Evolutionary conservation across 2,113 vertebrate species (phyloP).

Genomic region (Paracyprichromis sp.): DNA sequence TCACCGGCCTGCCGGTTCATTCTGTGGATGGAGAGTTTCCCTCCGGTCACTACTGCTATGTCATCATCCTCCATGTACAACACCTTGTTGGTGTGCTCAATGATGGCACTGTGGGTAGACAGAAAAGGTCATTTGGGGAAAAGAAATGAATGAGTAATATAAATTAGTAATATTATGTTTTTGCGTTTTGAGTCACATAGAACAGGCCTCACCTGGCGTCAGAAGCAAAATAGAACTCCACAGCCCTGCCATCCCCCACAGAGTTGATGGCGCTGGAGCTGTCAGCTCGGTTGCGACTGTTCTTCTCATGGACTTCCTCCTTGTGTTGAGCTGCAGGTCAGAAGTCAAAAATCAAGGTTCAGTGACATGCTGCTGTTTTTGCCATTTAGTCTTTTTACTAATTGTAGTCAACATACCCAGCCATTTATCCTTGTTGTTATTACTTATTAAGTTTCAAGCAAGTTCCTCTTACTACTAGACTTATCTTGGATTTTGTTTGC

Average conservation of each 20-base stretch:
- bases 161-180: background rate
- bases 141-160: background rate
- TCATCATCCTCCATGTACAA: conserved; percentile 93
- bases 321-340: conserved; percentile 46
- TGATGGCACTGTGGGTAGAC: conserved; percentile 77
- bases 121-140: background rate
- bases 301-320: conserved; percentile 55
- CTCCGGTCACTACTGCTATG: conserved; percentile 80
- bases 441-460: background rate
- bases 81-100: conserved; percentile 95
- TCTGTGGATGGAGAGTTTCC: conserved; percentile 89
- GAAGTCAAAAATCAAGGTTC: conserved; percentile 10
- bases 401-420: background rate
- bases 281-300: conserved; percentile 72
- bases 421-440: background rate
- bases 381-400: background rate
- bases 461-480: background rate
- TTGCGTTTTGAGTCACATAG: background rate
- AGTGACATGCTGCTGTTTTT: background rate
- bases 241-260: conserved; percentile 75
- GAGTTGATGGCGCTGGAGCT: conserved; percentile 77
- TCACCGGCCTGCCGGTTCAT: conserved; percentile 80
- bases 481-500: background rate
- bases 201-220: conserved; percentile 81
- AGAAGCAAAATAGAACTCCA: conserved; percentile 96